Base-by-base conservation (phyloP, 2,797 vertebrate species). In the Cichlasoma orientale region DNA sequence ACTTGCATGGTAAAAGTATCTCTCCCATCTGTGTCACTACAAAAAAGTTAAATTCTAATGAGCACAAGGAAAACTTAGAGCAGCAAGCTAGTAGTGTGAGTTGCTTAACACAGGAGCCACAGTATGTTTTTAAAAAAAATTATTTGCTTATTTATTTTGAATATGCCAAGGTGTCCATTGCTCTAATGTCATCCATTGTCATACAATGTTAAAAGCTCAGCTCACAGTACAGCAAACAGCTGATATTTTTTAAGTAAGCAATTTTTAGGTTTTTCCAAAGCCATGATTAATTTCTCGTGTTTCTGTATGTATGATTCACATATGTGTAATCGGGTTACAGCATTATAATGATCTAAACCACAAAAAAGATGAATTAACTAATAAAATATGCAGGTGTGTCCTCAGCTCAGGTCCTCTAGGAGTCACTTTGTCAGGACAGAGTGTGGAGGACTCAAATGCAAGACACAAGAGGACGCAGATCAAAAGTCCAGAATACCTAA, bases 1-100 rank as follows among this genome's bases (percentile, higher is more conserved):
- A 80, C 29, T 52, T 54, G 18, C 53, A 71, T 55, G 38, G 57
- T 83, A 68, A 83, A 86, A 69, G 2, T 29, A 57, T 70, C 33
- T 53, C 52, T 57, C 18, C 80, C 80, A 80, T 86, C 74, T 87
- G 56, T 82, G 75, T 79, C 41, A 9, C 11, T 33, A 13, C 3
- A 69, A 29, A 78, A 66, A 82, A 80, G 25, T 16, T 5, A 33
- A 52, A 63, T 41, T 23, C 56, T 16, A 63, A 25, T 29, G 16
- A 82, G 52, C 18, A 71, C 29, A 50, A 71, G 38, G 56, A 68
- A 44, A 38, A n/a, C 72, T 56, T 11, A 6, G 31, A 54, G 57
- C 53, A 68, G 12, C 12, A 27, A 68, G 18, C 61, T 19, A 66
- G 1, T 12, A 59, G 7, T 55, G 27, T 4, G 16, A n/a, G 70